phyloP scores from a whole-genome alignment of 2,888 invertebrate genomes.

The Luperina testacea region DNA sequence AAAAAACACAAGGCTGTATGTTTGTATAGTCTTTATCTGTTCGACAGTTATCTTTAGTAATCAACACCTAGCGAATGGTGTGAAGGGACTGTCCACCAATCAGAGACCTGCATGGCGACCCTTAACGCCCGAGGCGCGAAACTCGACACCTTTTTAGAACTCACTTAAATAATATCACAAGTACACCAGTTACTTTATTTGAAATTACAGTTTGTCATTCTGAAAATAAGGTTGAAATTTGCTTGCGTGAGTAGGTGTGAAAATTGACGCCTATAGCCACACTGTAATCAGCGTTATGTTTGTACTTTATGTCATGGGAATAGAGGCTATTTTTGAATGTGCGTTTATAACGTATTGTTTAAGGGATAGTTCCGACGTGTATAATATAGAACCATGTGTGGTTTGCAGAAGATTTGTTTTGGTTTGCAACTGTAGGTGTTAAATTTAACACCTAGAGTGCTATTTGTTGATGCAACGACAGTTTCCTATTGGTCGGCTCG shows the following conservation, averaged over 20 bases:
- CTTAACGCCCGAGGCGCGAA: slow-evolving; percentile 89
- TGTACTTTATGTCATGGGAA: slow-evolving; percentile 57
- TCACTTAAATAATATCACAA: slow-evolving; percentile 71
- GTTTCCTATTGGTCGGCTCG: slow-evolving; percentile 80
- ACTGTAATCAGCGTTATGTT: slow-evolving; percentile 63
- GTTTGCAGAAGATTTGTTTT: slow-evolving; percentile 53
- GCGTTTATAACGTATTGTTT: slow-evolving; percentile 63
- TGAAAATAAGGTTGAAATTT: slow-evolving; percentile 60
- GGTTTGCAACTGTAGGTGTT: slow-evolving; percentile 75
- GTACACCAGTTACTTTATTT: slow-evolving; percentile 24
- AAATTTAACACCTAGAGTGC: slow-evolving; percentile 85
- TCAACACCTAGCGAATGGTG: slow-evolving; percentile 77
- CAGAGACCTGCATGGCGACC: slow-evolving; percentile 78
- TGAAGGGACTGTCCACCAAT: slow-evolving; percentile 78
- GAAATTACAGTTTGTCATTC: slow-evolving; percentile 37
- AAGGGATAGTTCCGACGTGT: slow-evolving; percentile 55
- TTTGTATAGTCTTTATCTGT: slow-evolving; percentile 23
- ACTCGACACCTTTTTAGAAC: slow-evolving; percentile 83
- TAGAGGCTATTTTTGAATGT: slow-evolving; percentile 70
- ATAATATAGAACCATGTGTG: slow-evolving; percentile 42
- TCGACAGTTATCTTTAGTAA: slow-evolving; percentile 70
- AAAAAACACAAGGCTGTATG: not conserved
- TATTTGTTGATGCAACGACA: slow-evolving; percentile 76
- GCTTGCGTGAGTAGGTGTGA: slow-evolving; percentile 80
- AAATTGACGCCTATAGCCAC: slow-evolving; percentile 87